These are phyloP conservation scores for Laodelphax striatellus DNA, from an alignment of 1,140 invertebrate species.

Conservation along the genomic window DNA sequence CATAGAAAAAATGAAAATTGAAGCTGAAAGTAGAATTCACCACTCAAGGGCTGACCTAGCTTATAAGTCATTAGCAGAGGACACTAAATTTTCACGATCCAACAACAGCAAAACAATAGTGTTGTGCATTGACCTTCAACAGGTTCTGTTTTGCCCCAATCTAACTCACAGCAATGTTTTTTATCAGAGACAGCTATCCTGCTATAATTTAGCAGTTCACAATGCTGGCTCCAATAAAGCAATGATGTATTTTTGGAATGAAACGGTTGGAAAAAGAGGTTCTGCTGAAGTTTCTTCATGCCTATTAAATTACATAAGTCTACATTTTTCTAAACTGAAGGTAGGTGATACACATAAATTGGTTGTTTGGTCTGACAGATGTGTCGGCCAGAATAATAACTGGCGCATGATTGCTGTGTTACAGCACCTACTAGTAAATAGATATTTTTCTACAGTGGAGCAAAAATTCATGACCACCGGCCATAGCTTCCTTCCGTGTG, in stretches of 20 bases:
- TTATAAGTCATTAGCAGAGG: too few relatives aligned
- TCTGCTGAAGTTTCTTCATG: slow-evolving; percentile 7
- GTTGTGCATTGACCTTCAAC: background rate
- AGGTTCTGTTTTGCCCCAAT: background rate
- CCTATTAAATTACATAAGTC: background rate
- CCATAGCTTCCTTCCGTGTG: slow-evolving; percentile 13
- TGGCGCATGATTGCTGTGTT: background rate
- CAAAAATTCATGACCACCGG: slow-evolving; percentile 12
- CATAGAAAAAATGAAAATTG: too few relatives aligned
- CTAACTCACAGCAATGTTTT: too few relatives aligned
- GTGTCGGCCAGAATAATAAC: slow-evolving; percentile 8
- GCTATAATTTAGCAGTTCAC: slow-evolving; percentile 3
- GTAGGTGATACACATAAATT: background rate
- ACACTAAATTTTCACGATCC: too few relatives aligned
- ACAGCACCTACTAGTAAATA: slow-evolving; percentile 1
- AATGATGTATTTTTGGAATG: background rate
- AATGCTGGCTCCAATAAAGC: background rate
- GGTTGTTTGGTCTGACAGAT: slow-evolving; percentile 6
- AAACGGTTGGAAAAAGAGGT: background rate
- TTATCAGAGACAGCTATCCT: background rate
- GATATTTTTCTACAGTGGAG: slow-evolving; percentile 4
- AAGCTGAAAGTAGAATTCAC: too few relatives aligned
- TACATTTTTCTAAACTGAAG: background rate
- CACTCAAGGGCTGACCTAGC: too few relatives aligned
- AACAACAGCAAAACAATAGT: too few relatives aligned